Conservation (phyloP, 2,797 vertebrate species). For the Diplodus sargus region DNA sequence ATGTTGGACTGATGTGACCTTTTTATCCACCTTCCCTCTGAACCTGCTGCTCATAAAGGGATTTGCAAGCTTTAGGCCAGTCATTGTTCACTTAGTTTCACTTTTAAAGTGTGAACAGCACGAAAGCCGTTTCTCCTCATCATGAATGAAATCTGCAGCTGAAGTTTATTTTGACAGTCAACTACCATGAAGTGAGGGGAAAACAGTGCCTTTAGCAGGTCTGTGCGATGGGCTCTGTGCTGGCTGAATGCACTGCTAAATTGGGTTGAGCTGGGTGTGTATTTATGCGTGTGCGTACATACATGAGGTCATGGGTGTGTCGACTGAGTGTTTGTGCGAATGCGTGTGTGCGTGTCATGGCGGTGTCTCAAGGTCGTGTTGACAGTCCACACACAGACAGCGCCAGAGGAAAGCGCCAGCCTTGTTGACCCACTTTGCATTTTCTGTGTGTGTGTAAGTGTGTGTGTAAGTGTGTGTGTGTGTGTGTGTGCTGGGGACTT, state of each 20-base stretch:
- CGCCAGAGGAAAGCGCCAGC: slow-evolving; percentile 75
- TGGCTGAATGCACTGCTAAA: slow-evolving; percentile 24
- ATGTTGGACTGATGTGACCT: slow-evolving; percentile 35
- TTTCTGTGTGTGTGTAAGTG: slow-evolving; percentile 29
- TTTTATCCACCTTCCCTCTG: slow-evolving; percentile 23
- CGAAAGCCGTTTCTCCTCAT: neutral
- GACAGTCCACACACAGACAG: slow-evolving; percentile 77
- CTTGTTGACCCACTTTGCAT: slow-evolving; percentile 78
- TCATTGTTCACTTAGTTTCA: slow-evolving; percentile 16
- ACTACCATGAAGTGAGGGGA: neutral
- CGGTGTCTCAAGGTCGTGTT: slow-evolving; percentile 79
- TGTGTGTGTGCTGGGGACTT: slow-evolving; percentile 35
- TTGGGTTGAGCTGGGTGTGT: slow-evolving; percentile 54
- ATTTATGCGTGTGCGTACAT: slow-evolving; percentile 44
- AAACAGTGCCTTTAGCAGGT: slow-evolving; percentile 18
- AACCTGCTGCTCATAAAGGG: slow-evolving; percentile 8
- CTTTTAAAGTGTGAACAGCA: slow-evolving; percentile 20
- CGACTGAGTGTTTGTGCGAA: slow-evolving; percentile 21
- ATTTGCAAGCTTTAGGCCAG: slow-evolving; percentile 18
- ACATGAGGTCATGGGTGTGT: slow-evolving; percentile 73
- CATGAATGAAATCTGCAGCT: slow-evolving; percentile 1
- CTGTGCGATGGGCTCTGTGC: slow-evolving; percentile 36
- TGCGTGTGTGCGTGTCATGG: slow-evolving; percentile 39
- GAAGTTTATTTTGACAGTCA: slow-evolving; percentile 35
- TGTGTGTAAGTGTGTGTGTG: slow-evolving; percentile 7